Evolutionary conservation across 1,140 invertebrate genomes (phyloP), one percentile per base, ranked within the genome.

Genomic region (Tetragnatha versicolor): DNA sequence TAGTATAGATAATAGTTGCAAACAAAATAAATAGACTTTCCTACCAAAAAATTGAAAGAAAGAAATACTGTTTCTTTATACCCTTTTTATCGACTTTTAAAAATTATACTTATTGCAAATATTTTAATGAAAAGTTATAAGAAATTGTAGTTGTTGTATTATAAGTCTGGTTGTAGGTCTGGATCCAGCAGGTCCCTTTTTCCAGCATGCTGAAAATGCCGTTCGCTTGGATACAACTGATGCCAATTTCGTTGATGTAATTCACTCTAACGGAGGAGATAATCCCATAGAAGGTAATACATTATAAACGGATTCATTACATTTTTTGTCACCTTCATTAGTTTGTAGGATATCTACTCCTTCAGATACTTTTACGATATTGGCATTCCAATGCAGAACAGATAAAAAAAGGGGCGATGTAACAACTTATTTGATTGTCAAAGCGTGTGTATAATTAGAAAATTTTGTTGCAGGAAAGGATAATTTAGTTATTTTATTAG

Each of bases 211-310:
- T 84, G 93, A 94, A 82, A 89, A 91, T 0, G 88, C 91, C 66
- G 93, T 92, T 0, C 88, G 94, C 0, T 85, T 97, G 47, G 94
- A 96, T 84, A 89, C 91, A 58, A 89, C 88, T 0, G 95, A 97
- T 86, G 96, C 96, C 0, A 88, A 90, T 49, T 97, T 96, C 84
- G 95, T 98, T 0, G 96, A 98, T 84, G 93, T 97, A 0, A 96
- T 98, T 61, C 95, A 98, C 84, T 89, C 89, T 12, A 81, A 85
- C 84, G 80, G 49, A 66, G 75, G 61, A 42, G 20, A 33, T 2
- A 47, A 29, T 66, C 14, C 17, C 17, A 29, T 66, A n/a, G 61
- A 47, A 20, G 65, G 65, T 65, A 66, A 47, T 47, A 47, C 90
- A 20, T 89, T 90, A n/a, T n/a, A n/a, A n/a, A n/a, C n/a, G n/a